These are phyloP conservation scores for Aurelia coerulea DNA, from an alignment of 30 jellyfish, hydroid and myxozoan genomes.

Conservation along the genomic window DNA sequence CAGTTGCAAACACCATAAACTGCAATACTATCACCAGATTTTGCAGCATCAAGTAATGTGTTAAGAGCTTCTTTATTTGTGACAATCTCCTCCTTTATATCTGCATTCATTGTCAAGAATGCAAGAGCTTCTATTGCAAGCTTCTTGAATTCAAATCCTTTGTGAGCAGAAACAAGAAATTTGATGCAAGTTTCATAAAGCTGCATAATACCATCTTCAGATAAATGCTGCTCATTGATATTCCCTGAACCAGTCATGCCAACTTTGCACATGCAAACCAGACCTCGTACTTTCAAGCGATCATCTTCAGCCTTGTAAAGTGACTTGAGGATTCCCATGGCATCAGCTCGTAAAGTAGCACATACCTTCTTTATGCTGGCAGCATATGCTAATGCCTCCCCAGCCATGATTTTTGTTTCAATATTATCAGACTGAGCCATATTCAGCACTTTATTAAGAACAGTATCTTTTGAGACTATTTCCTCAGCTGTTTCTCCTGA, in stretches of 20 bases:
- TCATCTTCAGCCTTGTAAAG: conserved; percentile 64
- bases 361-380: conserved; percentile 83
- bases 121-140: conserved; percentile 93
- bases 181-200: conserved; percentile 66
- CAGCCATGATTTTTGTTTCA: conserved; percentile 70
- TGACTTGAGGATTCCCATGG: conserved; percentile 72
- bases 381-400: conserved; percentile 88
- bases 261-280: conserved; percentile 85
- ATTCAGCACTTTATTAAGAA: conserved; percentile 49
- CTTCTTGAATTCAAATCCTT: conserved; percentile 56
- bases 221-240: conserved; percentile 68
- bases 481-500: conserved; percentile 77
- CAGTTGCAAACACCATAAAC: conserved; percentile 88
- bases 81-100: conserved; percentile 78
- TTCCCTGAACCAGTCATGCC: conserved; percentile 87
- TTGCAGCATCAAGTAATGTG: conserved; percentile 72
- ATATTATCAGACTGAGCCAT: conserved; percentile 67
- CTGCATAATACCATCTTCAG: conserved; percentile 83
- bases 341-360: conserved; percentile 58
- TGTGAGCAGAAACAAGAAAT: conserved; percentile 44
- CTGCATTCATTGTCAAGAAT: conserved; percentile 84
- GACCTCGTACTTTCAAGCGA: conserved; percentile 76
- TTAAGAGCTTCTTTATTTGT: conserved; percentile 61
- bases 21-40: conserved; percentile 79
- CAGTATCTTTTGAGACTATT: conserved; percentile 61